Conservation (phyloP, 2,113 vertebrate species). For the Nycticorax nycticorax region DNA sequence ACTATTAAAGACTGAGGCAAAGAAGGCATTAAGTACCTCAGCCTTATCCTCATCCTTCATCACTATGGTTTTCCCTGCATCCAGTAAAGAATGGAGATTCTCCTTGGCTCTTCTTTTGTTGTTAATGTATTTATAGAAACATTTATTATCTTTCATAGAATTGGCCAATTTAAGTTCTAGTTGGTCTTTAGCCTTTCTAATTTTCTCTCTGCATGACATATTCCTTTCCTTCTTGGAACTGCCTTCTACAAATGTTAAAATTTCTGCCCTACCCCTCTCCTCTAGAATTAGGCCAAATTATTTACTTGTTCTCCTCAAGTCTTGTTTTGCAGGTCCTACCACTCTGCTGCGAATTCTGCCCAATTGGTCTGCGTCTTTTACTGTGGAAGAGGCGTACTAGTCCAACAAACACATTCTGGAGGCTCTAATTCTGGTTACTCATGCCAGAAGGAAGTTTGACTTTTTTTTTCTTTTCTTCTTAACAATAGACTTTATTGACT, state of each 20-base stretch:
- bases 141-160: no score
- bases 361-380: not conserved
- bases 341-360: not conserved
- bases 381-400: not conserved
- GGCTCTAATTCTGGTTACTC: not conserved
- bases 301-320: not conserved
- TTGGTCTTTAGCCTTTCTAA: no score
- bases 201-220: no score
- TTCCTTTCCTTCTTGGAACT: not conserved
- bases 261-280: not conserved
- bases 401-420: not conserved
- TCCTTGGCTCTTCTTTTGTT: no score
- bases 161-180: no score
- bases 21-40: no score
- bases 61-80: no score
- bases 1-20: no score
- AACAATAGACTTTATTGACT: not conserved
- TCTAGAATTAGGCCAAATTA: not conserved
- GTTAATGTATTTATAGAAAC: no score
- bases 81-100: no score
- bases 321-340: not conserved
- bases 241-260: not conserved
- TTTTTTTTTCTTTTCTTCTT: not conserved
- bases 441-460: not conserved
- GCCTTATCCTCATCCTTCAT: no score